Conservation (phyloP, 2,888 invertebrate genomes). For the Orthosia incerta region DNA sequence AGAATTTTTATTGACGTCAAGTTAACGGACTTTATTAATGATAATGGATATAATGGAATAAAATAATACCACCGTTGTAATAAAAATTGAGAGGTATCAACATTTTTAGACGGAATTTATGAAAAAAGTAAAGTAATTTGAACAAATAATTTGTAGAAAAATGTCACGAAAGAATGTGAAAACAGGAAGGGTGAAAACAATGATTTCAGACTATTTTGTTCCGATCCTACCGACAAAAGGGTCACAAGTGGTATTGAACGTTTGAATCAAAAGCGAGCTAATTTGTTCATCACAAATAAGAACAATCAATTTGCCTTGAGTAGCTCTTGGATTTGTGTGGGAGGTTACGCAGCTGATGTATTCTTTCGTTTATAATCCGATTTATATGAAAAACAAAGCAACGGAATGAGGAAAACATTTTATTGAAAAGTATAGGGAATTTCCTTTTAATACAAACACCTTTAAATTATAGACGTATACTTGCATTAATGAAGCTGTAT, state of each 20-base stretch:
- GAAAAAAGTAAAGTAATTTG: neutral
- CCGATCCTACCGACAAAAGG: neutral
- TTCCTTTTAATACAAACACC: neutral
- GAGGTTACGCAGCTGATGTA: slow-evolving; percentile 31
- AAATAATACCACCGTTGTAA: neutral
- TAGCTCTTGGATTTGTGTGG: slow-evolving; percentile 33
- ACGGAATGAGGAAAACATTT: slow-evolving; percentile 7
- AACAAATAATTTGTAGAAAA: neutral
- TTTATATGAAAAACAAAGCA: slow-evolving; percentile 25
- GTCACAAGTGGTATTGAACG: slow-evolving; percentile 19
- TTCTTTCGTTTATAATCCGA: slow-evolving; percentile 34
- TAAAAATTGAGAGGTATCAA: neutral
- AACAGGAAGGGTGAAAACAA: slow-evolving; percentile 22
- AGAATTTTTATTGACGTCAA: slow-evolving; percentile 25
- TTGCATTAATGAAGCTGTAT: slow-evolving; percentile 10
- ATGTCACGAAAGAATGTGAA: neutral
- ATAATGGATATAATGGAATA: neutral
- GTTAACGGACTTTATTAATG: neutral
- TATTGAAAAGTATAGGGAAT: slow-evolving; percentile 16
- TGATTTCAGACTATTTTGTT: slow-evolving; percentile 13
- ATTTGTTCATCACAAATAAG: slow-evolving; percentile 46
- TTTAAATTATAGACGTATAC: neutral
- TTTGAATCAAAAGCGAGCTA: slow-evolving; percentile 29
- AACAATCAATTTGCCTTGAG: slow-evolving; percentile 31
- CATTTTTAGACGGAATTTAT: neutral